These are phyloP conservation scores for Cairina moschata DNA, from an alignment of 2,113 vertebrate species.

Conservation along the genomic window DNA sequence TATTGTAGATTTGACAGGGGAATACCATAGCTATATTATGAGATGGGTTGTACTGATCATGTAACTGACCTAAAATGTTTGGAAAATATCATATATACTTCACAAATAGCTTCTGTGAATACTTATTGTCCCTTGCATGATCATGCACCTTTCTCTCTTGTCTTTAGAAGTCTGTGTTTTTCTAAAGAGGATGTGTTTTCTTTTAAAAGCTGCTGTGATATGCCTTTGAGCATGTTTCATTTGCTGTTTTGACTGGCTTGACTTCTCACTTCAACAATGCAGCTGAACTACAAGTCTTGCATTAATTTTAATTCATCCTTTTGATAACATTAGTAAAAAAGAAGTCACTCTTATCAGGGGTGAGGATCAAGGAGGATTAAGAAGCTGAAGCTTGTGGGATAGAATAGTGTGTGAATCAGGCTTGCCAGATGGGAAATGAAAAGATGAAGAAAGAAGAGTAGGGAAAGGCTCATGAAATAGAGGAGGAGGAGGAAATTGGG, in stretches of 20 bases:
- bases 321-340: slow-evolving; percentile 40
- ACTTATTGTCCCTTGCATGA: neutral
- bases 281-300: slow-evolving; percentile 40
- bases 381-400: neutral
- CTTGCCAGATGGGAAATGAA: neutral
- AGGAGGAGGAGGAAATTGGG: neutral
- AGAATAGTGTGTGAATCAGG: neutral
- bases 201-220: slow-evolving; percentile 22
- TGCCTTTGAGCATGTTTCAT: slow-evolving; percentile 55
- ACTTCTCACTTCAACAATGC: slow-evolving; percentile 32
- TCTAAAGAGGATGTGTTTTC: slow-evolving; percentile 31
- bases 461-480: neutral
- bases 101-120: neutral
- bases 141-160: neutral
- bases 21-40: neutral
- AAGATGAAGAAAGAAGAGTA: neutral
- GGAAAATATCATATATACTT: neutral
- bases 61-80: neutral
- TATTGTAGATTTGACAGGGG: neutral
- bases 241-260: slow-evolving; percentile 53
- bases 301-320: slow-evolving; percentile 51
- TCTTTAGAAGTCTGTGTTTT: slow-evolving; percentile 7
- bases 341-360: slow-evolving; percentile 9
- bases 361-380: slow-evolving; percentile 35
- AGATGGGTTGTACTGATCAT: neutral